A percentile compares a stretch with the other conserved stretches of the same genome.
phyloP scores from a whole-genome alignment of 2,113 vertebrate genomes.

The Nothoprocta perdicaria region DNA sequence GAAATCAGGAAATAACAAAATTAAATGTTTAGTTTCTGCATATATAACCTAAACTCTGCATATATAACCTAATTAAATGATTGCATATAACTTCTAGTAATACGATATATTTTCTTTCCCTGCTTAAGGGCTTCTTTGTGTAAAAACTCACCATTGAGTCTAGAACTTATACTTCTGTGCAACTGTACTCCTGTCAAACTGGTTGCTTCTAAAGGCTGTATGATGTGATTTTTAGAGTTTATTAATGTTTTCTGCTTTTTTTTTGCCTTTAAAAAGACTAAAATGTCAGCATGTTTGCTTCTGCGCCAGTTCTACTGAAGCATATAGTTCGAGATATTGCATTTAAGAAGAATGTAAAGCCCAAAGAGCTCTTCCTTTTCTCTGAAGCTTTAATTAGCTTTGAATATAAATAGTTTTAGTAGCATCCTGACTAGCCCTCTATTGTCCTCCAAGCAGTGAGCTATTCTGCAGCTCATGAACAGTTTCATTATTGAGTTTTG shows the following conservation, averaged over 20 bases:
- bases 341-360: not conserved
- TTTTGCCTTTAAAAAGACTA: not conserved
- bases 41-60: not conserved
- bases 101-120: not conserved
- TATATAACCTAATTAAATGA: not conserved
- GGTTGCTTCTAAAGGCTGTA: not conserved
- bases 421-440: not conserved
- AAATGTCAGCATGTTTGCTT: not conserved
- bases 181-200: not conserved
- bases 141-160: not conserved
- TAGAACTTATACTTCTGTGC: not conserved
- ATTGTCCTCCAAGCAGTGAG: not conserved
- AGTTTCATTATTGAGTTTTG: not conserved
- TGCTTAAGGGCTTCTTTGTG: not conserved
- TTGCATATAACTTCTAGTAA: not conserved
- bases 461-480: not conserved
- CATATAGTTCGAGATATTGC: not conserved
- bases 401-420: not conserved
- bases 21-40: not conserved
- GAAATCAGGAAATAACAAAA: not conserved
- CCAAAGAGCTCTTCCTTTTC: not conserved
- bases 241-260: not conserved
- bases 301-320: not conserved
- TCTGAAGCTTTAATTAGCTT: conserved; percentile 11
- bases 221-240: not conserved